Evolutionary conservation across 2,797 vertebrate genomes (phyloP).

Genomic region (Iguana delicatissima): DNA sequence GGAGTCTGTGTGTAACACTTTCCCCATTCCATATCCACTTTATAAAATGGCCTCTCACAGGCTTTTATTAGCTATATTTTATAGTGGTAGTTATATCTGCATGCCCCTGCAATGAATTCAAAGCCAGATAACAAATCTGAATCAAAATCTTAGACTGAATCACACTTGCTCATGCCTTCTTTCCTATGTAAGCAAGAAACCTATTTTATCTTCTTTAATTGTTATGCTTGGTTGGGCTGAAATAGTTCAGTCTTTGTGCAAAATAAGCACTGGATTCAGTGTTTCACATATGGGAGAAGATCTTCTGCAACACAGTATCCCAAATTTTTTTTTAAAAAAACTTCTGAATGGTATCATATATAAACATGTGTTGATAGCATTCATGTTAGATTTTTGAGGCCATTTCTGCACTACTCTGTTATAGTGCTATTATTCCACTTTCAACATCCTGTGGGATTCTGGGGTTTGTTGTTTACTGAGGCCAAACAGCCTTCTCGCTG

Average conservation of each 20-base stretch:
- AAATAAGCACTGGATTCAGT: not conserved
- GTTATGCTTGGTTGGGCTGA: not conserved
- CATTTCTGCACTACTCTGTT: too few relatives aligned
- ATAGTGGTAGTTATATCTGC: too few relatives aligned
- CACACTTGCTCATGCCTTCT: not conserved
- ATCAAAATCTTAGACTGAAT: not conserved
- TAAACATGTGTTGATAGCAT: not conserved
- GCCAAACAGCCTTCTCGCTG: too few relatives aligned
- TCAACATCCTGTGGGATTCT: too few relatives aligned
- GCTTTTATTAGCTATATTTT: not conserved
- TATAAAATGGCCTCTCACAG: not conserved
- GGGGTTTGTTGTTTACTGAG: too few relatives aligned
- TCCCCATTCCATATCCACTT: not conserved
- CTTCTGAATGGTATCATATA: not conserved
- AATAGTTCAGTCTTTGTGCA: not conserved
- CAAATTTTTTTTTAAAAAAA: not conserved
- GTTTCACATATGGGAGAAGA: not conserved
- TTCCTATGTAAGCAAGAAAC: not conserved
- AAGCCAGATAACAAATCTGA: not conserved
- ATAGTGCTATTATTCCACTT: too few relatives aligned
- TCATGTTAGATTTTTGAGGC: not conserved
- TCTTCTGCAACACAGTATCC: not conserved
- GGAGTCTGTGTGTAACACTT: too few relatives aligned
- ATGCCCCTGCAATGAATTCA: not conserved
- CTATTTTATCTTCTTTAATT: not conserved